phyloP scores from a whole-genome alignment of 2,797 vertebrate species.

The Sphenodon punctatus region DNA sequence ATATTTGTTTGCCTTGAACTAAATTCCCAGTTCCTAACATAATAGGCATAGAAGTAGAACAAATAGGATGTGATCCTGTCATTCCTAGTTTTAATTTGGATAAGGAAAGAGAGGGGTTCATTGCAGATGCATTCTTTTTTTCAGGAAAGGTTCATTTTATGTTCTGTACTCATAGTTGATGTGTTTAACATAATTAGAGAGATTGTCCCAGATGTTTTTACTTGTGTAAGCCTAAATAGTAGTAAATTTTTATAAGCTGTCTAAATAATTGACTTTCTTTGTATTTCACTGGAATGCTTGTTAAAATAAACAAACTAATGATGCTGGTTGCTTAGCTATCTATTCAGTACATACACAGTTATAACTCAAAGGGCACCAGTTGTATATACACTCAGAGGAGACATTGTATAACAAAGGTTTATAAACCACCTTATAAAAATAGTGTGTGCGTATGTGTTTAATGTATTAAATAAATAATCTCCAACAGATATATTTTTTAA shows the following conservation, averaged over 20 bases:
- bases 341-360: not conserved
- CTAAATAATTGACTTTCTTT: conserved; percentile 28
- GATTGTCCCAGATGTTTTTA: not conserved
- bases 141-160: not conserved
- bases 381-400: conserved; percentile 12
- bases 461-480: conserved; percentile 12
- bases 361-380: not conserved
- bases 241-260: conserved; percentile 27
- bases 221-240: conserved; percentile 4
- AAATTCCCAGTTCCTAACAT: accelerated
- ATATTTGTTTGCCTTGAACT: not conserved
- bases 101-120: not conserved
- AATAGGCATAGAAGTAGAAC: not conserved
- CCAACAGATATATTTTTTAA: not conserved
- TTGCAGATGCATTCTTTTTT: not conserved
- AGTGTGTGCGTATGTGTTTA: not conserved
- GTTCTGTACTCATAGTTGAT: not conserved
- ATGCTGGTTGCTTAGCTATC: not conserved
- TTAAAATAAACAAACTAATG: conserved; percentile 24
- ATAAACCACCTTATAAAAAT: conserved; percentile 37
- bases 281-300: conserved; percentile 2
- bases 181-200: not conserved
- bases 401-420: conserved; percentile 7
- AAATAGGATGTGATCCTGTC: accelerated
- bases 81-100: not conserved